Base-by-base conservation (phyloP, 1,140 invertebrate genomes). In the Drosophila subpulchrella region DNA sequence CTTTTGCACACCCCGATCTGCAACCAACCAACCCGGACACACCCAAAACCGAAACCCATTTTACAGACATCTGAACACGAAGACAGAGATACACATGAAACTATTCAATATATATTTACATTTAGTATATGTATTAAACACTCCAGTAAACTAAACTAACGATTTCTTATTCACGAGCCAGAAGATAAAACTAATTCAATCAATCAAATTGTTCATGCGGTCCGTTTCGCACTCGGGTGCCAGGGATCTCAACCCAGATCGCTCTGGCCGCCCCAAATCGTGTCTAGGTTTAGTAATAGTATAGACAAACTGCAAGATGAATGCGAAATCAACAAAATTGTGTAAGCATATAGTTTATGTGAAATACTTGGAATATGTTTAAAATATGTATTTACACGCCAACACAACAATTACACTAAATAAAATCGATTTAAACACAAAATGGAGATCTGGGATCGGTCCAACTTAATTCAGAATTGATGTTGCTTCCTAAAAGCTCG, bases 91-190 rank as follows among this genome's bases (percentile, higher is more conserved):
- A 75, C 48, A 68, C 63, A 53, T 20, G 42, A 51, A 63, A 41
- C 27, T 54, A 53, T 75, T 47, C 50, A 58, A 53, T 53, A 70
- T 56, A 77, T 77, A 70, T 53, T 85, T 85, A 81, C 66, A 75
- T 75, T 88, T 79, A 86, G 78, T 48, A 59, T 73, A 86, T 79
- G 79, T 82, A 86, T 86, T 82, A 53, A 70, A 82, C 83, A 86
- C 82, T 88, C 82, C 82, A 86, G 75, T 85, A 81, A 74, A 83
- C 65, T 62, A 41, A 62, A 75, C 51, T 46, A 38, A 59, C 41
- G 32, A 65, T 41, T 53, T 65, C 32, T 51, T 51, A 58, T 74
- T 67, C 42, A 15, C 39, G 27, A 62, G n/a, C 57, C 63, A 53
- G 38, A 47, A 42, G 39, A 44, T 12, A 53, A 34, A 4, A 8